Percentiles rank a stretch among this genome's conserved stretches.
Evolutionary conservation across 2,113 vertebrate genomes (phyloP).

Genomic region (Gorsachius goisagi): DNA sequence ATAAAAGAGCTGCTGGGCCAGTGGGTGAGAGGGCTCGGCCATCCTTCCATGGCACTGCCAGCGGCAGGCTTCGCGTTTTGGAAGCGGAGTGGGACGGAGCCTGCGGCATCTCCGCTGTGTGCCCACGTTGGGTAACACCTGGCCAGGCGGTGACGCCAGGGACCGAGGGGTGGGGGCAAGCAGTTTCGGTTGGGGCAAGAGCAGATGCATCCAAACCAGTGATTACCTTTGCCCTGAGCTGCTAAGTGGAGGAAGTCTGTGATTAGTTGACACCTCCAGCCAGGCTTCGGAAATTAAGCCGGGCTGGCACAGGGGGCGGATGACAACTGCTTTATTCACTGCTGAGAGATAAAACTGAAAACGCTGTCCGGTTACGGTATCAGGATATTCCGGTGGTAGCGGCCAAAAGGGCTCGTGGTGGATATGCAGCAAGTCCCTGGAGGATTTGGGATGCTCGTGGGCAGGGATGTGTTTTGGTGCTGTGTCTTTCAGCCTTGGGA

Average conservation of each 20-base stretch:
- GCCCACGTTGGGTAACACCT: not conserved
- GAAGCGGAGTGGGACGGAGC: accelerated
- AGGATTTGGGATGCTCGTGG: not conserved
- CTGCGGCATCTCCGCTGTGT: accelerated
- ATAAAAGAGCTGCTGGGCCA: not conserved
- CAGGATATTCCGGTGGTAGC: not conserved
- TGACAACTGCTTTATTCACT: constrained; percentile 56
- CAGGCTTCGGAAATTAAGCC: constrained; percentile 34
- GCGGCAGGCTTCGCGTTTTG: not conserved
- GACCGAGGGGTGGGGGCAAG: constrained; percentile 35
- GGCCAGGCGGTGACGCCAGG: not conserved
- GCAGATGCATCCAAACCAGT: constrained; percentile 44
- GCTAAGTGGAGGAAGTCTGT: constrained; percentile 66
- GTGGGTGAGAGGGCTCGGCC: accelerated
- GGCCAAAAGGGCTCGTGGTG: not conserved
- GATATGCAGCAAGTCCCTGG: accelerated
- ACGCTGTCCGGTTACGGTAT: not conserved
- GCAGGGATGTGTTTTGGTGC: not conserved
- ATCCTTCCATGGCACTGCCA: not conserved
- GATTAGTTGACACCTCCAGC: constrained; percentile 62
- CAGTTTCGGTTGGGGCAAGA: constrained; percentile 62
- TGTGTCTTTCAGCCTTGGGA: not conserved
- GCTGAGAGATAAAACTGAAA: constrained; percentile 36
- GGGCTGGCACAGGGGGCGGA: not conserved
- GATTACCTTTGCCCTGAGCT: constrained; percentile 49